Evolutionary conservation across 1,140 invertebrate species (phyloP), one percentile per base, ranked within the genome.

Genomic region (Drosophila setifemur): DNA sequence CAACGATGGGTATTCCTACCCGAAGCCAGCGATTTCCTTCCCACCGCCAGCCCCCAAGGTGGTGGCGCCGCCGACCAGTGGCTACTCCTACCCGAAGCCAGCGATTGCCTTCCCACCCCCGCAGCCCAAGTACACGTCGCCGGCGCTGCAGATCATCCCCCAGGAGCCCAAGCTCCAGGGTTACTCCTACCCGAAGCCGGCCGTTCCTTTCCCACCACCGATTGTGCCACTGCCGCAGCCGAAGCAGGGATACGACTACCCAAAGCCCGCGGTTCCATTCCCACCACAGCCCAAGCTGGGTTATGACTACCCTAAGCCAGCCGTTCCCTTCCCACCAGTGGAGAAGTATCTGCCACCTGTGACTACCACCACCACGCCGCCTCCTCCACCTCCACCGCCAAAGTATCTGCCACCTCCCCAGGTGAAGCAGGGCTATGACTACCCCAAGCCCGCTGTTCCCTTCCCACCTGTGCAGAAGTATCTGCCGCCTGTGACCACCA

Each of bases 171-270:
- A 74, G 11, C 28, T 50, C 43, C 6, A 60, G 63, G 81, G 81
- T 3, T 85, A 85, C 23, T 66, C 72, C n/a, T 85, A 85, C 9
- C 73, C 85, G 0, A 83, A 73, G 40, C 85, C 85, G 1, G 40
- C 43, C 0, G 55, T 69, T 6, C 66, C 85, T 29, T 79, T 83
- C 35, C 68, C 52, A 14, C 40, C 77, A 29, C 70, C 58, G 5
- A 60, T 31, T 1, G 40, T 49, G 11, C 50, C 52, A 6, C 40
- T 45, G 8, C 29, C 63, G 0, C 49, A 43, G 39, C 33, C 54
- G 25, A 44, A 87, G 19, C 37, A 63, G 11, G 78, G 78, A 1
- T 82, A 82, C n/a, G 54, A 67, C 9, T 82, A 82, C 6, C 78
- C 83, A 11, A 82, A 75, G 19, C 82, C 83, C 1, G 37, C 35